Evolutionary conservation across 2,888 invertebrate species (phyloP).

Genomic region (Lordiphosa fenestrarum): DNA sequence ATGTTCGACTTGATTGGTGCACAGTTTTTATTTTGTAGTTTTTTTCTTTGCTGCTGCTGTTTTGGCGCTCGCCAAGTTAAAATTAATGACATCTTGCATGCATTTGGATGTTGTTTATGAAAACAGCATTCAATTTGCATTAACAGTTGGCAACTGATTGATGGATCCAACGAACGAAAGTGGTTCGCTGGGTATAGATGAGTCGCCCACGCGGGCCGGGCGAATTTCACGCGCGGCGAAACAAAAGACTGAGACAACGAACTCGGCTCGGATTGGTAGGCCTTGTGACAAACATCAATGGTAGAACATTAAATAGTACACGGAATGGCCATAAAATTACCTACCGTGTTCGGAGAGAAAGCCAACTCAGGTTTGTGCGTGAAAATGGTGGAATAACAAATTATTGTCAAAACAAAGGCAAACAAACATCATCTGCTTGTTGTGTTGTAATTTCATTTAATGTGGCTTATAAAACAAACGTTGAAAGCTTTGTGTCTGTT

Average conservation of each 20-base stretch:
- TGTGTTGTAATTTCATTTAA: constrained; percentile 68
- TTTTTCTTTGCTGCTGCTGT: constrained; percentile 21
- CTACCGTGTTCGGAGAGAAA: constrained; percentile 52
- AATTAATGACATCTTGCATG: constrained; percentile 69
- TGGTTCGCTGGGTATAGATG: constrained; percentile 19
- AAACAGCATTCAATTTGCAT: constrained; percentile 69
- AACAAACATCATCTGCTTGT: constrained; percentile 14
- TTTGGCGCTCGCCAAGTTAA: constrained; percentile 44
- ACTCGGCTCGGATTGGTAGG: constrained; percentile 33
- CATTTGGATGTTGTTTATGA: constrained; percentile 70
- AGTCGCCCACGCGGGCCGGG: constrained; percentile 20
- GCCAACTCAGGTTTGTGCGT: constrained; percentile 20
- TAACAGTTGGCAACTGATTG: constrained; percentile 58
- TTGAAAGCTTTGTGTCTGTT: constrained; percentile 59
- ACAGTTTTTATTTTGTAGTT: constrained; percentile 27
- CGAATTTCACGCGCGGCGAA: no score
- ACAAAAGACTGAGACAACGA: constrained; percentile 68
- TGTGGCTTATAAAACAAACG: constrained; percentile 45
- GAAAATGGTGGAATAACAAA: constrained; percentile 43
- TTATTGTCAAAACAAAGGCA: constrained; percentile 51
- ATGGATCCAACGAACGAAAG: constrained; percentile 37
- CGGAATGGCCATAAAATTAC: constrained; percentile 32
- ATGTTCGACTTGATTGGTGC: constrained; percentile 67
- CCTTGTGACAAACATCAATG: constrained; percentile 56
- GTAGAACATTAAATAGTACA: constrained; percentile 58